These are phyloP conservation scores for Tiliacea aurago DNA, from an alignment of 2,888 invertebrate species.

Conservation along the genomic window DNA sequence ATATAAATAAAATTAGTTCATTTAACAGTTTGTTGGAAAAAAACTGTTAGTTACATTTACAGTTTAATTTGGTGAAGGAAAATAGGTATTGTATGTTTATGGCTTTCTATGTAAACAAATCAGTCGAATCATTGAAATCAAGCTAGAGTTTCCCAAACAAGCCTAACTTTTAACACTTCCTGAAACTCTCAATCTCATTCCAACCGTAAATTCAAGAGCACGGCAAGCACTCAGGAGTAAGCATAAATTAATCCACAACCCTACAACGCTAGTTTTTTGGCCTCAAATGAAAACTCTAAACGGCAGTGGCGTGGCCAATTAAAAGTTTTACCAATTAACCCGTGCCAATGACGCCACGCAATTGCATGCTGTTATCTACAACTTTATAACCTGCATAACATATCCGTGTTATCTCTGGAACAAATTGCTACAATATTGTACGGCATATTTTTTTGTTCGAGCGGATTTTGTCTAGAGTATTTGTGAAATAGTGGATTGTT, in stretches of 20 bases:
- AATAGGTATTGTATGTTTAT: not conserved
- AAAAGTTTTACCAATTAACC: conserved; percentile 77
- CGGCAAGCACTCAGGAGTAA: not conserved
- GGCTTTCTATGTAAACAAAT: not conserved
- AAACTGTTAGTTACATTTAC: not conserved
- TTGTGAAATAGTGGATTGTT: conserved; percentile 2
- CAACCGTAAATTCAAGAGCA: not conserved
- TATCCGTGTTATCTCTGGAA: conserved; percentile 34
- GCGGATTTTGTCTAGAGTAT: not conserved
- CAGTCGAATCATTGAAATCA: not conserved
- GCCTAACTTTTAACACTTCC: conserved; percentile 12
- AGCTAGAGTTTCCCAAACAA: conserved; percentile 1
- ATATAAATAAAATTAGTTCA: no score
- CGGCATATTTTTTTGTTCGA: conserved; percentile 17
- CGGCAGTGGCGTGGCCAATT: conserved; percentile 69
- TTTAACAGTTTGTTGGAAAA: no score
- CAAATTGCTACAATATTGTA: conserved; percentile 14
- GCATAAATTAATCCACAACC: conserved; percentile 2
- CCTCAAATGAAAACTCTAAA: conserved; percentile 64
- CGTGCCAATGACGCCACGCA: conserved; percentile 64
- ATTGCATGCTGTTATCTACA: conserved; percentile 49
- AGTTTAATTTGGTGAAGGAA: not conserved
- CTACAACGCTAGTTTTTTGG: conserved; percentile 54
- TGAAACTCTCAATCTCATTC: conserved; percentile 19
- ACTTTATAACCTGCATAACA: conserved; percentile 46